Evolutionary conservation across 2,888 invertebrate genomes (phyloP), one percentile per base, ranked within the genome.

Genomic region (Seira ritae): DNA sequence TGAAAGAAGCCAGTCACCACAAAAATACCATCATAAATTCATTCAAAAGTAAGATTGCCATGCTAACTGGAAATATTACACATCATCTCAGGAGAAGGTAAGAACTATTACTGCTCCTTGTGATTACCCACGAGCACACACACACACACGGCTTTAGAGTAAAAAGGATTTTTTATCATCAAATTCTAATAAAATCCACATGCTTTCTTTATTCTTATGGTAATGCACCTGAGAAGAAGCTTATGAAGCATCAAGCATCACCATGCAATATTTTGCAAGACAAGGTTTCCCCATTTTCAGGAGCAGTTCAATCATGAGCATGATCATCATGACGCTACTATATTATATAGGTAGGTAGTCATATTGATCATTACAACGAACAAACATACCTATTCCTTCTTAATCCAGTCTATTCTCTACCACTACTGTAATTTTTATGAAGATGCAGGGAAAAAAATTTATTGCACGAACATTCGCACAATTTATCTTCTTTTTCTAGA

Each of bases 161-260:
- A 67, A 79, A 67, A 60, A 50, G 80, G 80, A 2, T 31, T 31
- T 31, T 73, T 80, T 80, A 73, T 68, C 73, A 80, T 80, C 80
- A 80, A 80, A 80, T 68, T 80, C 80, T 19, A 73, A 80, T 80
- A 80, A 80, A 80, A 80, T 80, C 80, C 80, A 80, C 80, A 80
- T 80, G 80, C 68, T 73, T 73, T 60, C 50, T 4, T 4, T 31
- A 31, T 31, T 31, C 8, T 31, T 31, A n/a, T n/a, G n/a, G n/a
- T n/a, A n/a, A n/a, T n/a, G n/a, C 65, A 22, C 46, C 60, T 60
- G 31, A 37, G 37, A 69, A 10, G 24, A n/a, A n/a, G n/a, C n/a
- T n/a, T n/a, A n/a, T n/a, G n/a, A n/a, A n/a, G 31, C 8, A 31
- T 2, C 8, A 31, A 8, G 31, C 31, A 31, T 31, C 3, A 31